A percentile compares a stretch with the other conserved stretches of the same genome.
Evolutionary conservation across 2,888 invertebrate genomes (phyloP).

Genomic region (Tenthredo livida): DNA sequence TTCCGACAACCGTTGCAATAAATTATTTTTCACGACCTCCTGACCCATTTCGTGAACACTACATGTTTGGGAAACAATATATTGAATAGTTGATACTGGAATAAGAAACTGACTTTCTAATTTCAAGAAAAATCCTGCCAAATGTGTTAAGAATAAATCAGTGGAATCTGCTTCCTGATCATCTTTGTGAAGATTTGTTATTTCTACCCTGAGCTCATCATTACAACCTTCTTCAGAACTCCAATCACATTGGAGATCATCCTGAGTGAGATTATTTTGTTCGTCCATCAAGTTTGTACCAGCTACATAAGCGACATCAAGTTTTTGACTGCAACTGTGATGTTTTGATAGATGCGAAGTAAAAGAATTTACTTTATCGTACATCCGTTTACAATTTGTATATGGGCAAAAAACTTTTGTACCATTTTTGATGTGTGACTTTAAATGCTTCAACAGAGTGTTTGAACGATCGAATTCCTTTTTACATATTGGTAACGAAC

Average conservation of each 20-base stretch:
- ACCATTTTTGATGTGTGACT: conserved; percentile 11
- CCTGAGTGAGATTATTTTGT: neutral
- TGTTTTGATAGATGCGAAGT: conserved; percentile 47
- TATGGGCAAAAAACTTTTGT: conserved; percentile 5
- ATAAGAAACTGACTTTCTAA: conserved; percentile 59
- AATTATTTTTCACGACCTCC: conserved; percentile 52
- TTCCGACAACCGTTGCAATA: conserved; percentile 9
- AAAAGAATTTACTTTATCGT: conserved; percentile 41
- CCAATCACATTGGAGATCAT: neutral
- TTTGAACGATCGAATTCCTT: neutral
- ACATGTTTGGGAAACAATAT: conserved; percentile 56
- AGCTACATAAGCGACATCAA: neutral
- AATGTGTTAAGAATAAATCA: neutral
- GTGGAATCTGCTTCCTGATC: neutral
- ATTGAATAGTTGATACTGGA: conserved; percentile 59
- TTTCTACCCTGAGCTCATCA: neutral
- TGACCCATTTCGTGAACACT: conserved; percentile 56
- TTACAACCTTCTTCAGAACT: neutral
- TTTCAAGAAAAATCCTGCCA: conserved; percentile 59
- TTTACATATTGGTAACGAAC: neutral
- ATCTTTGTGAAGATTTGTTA: neutral
- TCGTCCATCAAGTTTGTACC: neutral
- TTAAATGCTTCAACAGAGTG: conserved; percentile 36
- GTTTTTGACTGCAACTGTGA: neutral
- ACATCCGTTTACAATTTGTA: conserved; percentile 1